Evolutionary conservation across 2,797 vertebrate species (phyloP), one percentile per base, ranked within the genome.

Genomic region (Sebastes reedi): DNA sequence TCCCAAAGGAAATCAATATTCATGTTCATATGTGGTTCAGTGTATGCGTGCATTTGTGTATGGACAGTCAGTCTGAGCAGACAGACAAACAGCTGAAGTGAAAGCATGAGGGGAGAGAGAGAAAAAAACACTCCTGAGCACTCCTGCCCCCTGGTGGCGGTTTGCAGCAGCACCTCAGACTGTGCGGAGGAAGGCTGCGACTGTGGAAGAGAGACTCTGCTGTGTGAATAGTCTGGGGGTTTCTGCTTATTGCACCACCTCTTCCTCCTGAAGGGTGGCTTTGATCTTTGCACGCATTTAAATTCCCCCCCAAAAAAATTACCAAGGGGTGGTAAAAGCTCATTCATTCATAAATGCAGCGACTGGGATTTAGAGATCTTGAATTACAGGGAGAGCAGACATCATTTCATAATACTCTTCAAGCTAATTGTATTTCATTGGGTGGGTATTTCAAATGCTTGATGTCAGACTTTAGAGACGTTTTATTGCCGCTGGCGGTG

Each of bases 81-180:
- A 81, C 77, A 84, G 78, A 89, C 77, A 78, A 81, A 85, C 82
- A 52, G 80, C 78, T 84, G 72, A 80, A 61, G 60, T 81, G 81
- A 81, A 71, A 25, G 80, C 59, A 78, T 79, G 72, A 56, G 56
- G 56, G 32, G 58, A 74, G 64, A 64, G 24, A 8, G 16, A 8
- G 22, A 8, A 70, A 73, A 76, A 88, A 61, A 72, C 86, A 85
- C 80, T 85, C 78, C 89, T 88, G 90, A 94, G 87, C 92, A 94
- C 94, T 95, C 83, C 93, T 96, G 96, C 95, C 95, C 95, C 94
- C 95, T 96, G 88, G 92, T 95, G 95, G 94, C 72, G 18, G 30
- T 83, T 89, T 76, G 77, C 67, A 75, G 83, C 13, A 87, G 9
- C 73, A 77, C 29, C 59, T 58, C 52, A 72, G 34, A 22, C 34